Evolutionary conservation across 2,888 invertebrate species (phyloP).

Genomic region (Epinotia ramella): DNA sequence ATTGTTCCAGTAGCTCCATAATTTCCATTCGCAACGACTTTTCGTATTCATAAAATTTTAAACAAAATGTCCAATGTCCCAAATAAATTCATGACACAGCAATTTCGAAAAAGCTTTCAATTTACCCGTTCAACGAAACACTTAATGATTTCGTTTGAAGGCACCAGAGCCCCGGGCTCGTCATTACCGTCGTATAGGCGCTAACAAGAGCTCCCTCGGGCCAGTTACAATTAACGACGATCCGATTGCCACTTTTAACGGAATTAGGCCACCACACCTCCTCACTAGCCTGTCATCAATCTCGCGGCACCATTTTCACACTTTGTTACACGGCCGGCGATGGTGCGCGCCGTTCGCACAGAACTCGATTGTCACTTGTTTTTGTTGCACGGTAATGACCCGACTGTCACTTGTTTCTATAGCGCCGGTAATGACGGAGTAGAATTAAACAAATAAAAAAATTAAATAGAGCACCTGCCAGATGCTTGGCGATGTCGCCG

Average conservation of each 20-base stretch:
- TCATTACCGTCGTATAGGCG: constrained; percentile 17
- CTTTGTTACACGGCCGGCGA: constrained; percentile 9
- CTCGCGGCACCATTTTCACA: constrained; percentile 31
- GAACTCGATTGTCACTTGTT: constrained; percentile 30
- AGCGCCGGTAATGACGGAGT: background rate
- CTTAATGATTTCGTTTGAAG: constrained; percentile 25
- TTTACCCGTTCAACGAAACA: constrained; percentile 8
- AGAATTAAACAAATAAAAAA: constrained; percentile 10
- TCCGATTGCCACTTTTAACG: constrained; percentile 39
- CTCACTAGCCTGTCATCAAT: constrained; percentile 36
- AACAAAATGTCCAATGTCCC: background rate
- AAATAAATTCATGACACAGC: background rate
- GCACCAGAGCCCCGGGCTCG: background rate
- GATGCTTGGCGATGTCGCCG: constrained; percentile 64
- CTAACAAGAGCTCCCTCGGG: constrained; percentile 34
- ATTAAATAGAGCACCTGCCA: constrained; percentile 64
- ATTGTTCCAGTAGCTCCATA: constrained; percentile 14
- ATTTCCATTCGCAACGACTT: background rate
- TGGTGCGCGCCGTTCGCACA: constrained; percentile 8
- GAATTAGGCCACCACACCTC: constrained; percentile 43
- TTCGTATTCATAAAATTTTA: background rate
- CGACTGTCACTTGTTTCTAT: constrained; percentile 21
- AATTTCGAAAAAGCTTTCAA: background rate
- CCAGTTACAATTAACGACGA: constrained; percentile 35
- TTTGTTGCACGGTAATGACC: constrained; percentile 20